Evolutionary conservation across 2,888 invertebrate genomes (phyloP).

Genomic region (Ophraella communa): DNA sequence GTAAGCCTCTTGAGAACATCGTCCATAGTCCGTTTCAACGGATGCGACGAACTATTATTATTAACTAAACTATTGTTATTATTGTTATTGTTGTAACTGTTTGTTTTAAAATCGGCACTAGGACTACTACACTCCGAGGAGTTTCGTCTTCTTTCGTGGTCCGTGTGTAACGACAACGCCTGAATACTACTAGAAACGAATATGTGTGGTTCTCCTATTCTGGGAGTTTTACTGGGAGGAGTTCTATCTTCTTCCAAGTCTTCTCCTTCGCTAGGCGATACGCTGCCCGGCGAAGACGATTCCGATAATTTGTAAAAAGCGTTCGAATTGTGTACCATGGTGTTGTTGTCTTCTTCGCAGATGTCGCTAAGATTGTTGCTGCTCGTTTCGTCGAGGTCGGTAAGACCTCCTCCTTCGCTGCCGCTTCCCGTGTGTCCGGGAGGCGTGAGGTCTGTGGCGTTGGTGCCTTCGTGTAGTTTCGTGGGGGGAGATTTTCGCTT

Average conservation of each 20-base stretch:
- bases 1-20: conserved; percentile 86
- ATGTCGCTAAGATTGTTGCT: conserved; percentile 67
- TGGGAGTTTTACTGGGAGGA: conserved; percentile 59
- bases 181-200: conserved; percentile 54
- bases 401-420: conserved; percentile 66
- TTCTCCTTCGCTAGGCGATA: conserved; percentile 59
- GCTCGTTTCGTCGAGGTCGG: conserved; percentile 65
- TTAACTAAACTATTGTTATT: conserved; percentile 71
- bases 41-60: conserved; percentile 67
- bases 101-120: conserved; percentile 70
- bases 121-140: conserved; percentile 79
- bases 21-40: conserved; percentile 85
- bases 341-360: conserved; percentile 65
- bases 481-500: conserved; percentile 96
- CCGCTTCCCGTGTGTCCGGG: conserved; percentile 61
- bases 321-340: conserved; percentile 52
- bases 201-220: conserved; percentile 50
- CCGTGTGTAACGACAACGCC: conserved; percentile 64
- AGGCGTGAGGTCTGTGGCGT: conserved; percentile 59
- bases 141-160: conserved; percentile 60
- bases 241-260: conserved; percentile 58
- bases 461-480: conserved; percentile 80
- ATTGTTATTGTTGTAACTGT: conserved; percentile 63
- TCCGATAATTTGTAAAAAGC: conserved; percentile 56
- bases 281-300: conserved; percentile 57